Conservation (phyloP, 2,113 vertebrate genomes). For the Dinomys branickii region DNA sequence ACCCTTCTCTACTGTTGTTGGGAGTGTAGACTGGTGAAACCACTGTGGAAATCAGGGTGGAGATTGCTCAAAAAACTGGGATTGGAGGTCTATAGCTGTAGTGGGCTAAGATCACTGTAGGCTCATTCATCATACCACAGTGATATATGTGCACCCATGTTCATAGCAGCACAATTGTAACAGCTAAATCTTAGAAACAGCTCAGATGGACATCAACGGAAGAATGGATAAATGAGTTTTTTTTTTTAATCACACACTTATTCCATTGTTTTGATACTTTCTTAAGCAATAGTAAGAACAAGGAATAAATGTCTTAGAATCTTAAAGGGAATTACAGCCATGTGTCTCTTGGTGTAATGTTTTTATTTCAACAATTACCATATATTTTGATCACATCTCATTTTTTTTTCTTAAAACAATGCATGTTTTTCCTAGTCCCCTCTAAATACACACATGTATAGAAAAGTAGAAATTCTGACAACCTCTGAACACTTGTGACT, state of each 20-base stretch:
- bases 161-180: too few relatives aligned
- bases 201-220: too few relatives aligned
- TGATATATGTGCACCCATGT: too few relatives aligned
- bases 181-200: too few relatives aligned
- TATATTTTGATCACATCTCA: not conserved
- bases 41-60: too few relatives aligned
- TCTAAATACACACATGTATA: not conserved
- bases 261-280: not conserved
- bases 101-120: too few relatives aligned
- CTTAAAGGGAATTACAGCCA: not conserved
- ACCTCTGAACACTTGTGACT: not conserved
- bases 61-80: too few relatives aligned
- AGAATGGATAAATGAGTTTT: not conserved
- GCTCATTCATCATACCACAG: too few relatives aligned
- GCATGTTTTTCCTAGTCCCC: not conserved
- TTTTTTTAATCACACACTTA: not conserved
- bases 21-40: too few relatives aligned
- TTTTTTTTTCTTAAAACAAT: not conserved
- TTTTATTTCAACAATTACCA: not conserved
- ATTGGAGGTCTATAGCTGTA: too few relatives aligned
- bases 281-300: not conserved
- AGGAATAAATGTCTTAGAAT: not conserved
- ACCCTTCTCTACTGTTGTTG: too few relatives aligned
- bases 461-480: not conserved
- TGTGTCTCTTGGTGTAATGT: not conserved